A percentile compares a stretch with the other conserved stretches of the same genome.
Conservation (phyloP, 2,113 vertebrate species). For the Cyanistes caeruleus region DNA sequence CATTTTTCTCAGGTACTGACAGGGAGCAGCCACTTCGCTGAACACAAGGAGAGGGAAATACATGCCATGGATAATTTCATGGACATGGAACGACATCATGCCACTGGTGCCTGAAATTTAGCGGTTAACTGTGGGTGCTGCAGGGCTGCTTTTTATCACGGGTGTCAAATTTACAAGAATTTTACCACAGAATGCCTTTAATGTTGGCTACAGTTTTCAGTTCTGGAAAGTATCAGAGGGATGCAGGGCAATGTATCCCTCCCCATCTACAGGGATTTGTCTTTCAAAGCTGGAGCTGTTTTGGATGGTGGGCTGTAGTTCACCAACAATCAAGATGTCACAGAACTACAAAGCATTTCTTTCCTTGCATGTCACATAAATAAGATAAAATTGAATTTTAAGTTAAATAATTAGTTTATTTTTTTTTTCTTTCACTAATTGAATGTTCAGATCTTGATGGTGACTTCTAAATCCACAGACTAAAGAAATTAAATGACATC, state of each 20-base stretch:
- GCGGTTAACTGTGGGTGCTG: background rate
- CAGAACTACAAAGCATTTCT: background rate
- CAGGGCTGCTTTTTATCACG: constrained; percentile 20
- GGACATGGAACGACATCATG: background rate
- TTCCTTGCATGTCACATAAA: background rate
- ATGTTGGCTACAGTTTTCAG: constrained; percentile 4
- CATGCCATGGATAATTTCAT: background rate
- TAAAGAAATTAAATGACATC: background rate
- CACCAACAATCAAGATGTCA: background rate
- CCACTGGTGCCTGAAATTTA: constrained; percentile 16
- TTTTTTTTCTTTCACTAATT: background rate
- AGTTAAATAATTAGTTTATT: background rate
- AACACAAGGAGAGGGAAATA: background rate
- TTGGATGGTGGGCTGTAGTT: background rate
- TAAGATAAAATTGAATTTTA: background rate
- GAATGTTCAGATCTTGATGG: background rate
- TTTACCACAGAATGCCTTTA: constrained; percentile 52
- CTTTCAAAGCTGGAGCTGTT: background rate
- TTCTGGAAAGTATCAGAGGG: constrained; percentile 41
- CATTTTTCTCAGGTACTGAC: background rate
- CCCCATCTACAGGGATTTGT: background rate
- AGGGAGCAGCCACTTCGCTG: background rate
- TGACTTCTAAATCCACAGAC: background rate
- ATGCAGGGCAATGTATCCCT: background rate
- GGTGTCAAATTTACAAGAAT: constrained; percentile 51